Percentiles rank a stretch among this genome's conserved stretches.
Evolutionary conservation across 2,113 vertebrate species (phyloP).

Genomic region (Carettochelys insculpta): DNA sequence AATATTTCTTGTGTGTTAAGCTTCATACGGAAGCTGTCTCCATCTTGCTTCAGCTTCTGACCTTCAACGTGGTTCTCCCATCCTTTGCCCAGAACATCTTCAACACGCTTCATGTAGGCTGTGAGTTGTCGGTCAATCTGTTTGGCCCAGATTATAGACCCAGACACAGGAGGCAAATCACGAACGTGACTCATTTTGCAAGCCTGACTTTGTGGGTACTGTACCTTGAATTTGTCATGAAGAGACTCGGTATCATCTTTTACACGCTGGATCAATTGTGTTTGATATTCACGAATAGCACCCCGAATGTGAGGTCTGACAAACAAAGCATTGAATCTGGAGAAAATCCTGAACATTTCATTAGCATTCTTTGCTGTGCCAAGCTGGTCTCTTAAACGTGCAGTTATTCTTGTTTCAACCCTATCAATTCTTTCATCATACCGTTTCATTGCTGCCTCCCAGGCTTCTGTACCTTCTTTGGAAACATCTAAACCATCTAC

Average conservation of each 20-base stretch:
- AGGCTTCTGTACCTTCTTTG: slow-evolving; percentile 97
- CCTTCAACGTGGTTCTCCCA: slow-evolving; percentile 99
- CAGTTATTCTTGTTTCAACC: slow-evolving; percentile 97
- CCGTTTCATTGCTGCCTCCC: slow-evolving; percentile 98
- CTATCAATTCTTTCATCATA: slow-evolving; percentile 97
- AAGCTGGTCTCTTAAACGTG: slow-evolving; percentile 94
- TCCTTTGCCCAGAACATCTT: slow-evolving; percentile 96
- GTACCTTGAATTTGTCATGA: slow-evolving; percentile 99
- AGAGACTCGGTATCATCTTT: slow-evolving; percentile 98
- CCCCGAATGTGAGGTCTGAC: slow-evolving; percentile 97
- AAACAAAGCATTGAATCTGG: slow-evolving; percentile 96
- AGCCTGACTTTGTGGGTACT: slow-evolving; percentile 97
- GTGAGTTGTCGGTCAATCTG: slow-evolving; percentile 98
- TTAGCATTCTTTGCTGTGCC: slow-evolving; percentile 98
- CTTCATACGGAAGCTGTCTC: slow-evolving; percentile 98
- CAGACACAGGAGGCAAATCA: slow-evolving; percentile 94
- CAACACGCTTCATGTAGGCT: slow-evolving; percentile 98
- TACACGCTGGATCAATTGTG: slow-evolving; percentile 95
- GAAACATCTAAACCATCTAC: slow-evolving; percentile 97
- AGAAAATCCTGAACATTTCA: slow-evolving; percentile 99
- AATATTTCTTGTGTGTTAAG: slow-evolving; percentile 99
- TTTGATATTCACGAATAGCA: slow-evolving; percentile 97
- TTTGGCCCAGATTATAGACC: slow-evolving; percentile 99
- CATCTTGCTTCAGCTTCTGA: slow-evolving; percentile 97
- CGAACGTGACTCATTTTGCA: slow-evolving; percentile 99